phyloP scores from a whole-genome alignment of 2,113 vertebrate species.

The Calypte anna region DNA sequence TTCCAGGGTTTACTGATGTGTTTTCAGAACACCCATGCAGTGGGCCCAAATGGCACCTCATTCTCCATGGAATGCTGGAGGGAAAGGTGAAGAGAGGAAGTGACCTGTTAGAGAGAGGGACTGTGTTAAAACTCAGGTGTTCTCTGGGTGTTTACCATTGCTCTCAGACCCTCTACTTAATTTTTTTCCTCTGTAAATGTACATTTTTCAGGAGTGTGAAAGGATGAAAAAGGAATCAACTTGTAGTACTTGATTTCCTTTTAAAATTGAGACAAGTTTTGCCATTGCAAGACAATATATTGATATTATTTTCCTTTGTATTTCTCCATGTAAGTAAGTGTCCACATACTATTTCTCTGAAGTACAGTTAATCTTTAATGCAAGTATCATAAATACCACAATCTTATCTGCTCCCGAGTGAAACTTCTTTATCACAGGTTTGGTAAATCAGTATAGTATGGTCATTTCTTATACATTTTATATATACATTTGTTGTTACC shows the following conservation, averaged over 20 bases:
- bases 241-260: neutral
- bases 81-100: neutral
- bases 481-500: neutral
- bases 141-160: neutral
- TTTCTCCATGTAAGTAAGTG: neutral
- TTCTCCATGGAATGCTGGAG: neutral
- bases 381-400: neutral
- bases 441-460: neutral
- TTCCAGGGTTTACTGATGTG: neutral
- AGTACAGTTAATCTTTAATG: neutral
- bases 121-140: rapidly evolving
- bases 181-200: neutral
- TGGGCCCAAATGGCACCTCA: neutral
- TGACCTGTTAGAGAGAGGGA: neutral
- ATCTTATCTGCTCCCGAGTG: neutral
- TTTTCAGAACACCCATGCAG: neutral
- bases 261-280: neutral
- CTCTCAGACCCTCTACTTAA: neutral
- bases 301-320: neutral
- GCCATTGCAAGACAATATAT: neutral
- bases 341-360: neutral
- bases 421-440: neutral
- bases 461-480: neutral
- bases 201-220: neutral
- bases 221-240: neutral